Evolutionary conservation across 2,888 invertebrate species (phyloP), one percentile per base, ranked within the genome.

Genomic region (Girardia tigrina): DNA sequence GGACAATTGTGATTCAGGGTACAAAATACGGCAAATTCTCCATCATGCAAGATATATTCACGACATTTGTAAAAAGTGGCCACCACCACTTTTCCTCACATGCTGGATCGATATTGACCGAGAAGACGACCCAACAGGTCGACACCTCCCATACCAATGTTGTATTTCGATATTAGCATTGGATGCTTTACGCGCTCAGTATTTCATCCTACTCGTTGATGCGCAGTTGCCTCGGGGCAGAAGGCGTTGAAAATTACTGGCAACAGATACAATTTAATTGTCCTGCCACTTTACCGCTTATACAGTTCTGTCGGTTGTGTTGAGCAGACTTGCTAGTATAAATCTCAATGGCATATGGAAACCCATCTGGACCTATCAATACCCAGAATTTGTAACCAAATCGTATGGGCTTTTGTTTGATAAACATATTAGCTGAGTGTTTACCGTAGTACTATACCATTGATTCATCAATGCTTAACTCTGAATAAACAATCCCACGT

Each of bases 21-120:
- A n/a, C n/a, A 26, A 16, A 29, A 26, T 29, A 27, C 72, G n/a
- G 72, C 36, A 8, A 20, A 72, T 27, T 72, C 72, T 27, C 72
- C 72, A 72, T 28, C 28, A 6, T 29, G 72, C 72, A 20, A 72
- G 72, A 72, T 29, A 28, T 23, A 26, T 72, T 72, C 72, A 72
- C 20, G 36, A 72, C 28, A 26, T 72, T 20, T 6, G 72, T 23
- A 72, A 72, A 72, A 16, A 72, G 72, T 23, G 72, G 72, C 72
- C 72, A 72, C 72, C 72, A 26, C 72, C 72, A 72, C 72, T 72
- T 72, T 29, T 72, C 36, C n/a, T 27, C 27, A n/a, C 72, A 29
- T 27, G 36, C 36, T 27, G 8, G 72, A 29, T 27, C 72, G 72
- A 72, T 72, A 72, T 23, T 27, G n/a, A 23, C 26, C 23, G n/a